Conservation (phyloP, 2,888 invertebrate species). For the Hemicrepidius hirtus region DNA sequence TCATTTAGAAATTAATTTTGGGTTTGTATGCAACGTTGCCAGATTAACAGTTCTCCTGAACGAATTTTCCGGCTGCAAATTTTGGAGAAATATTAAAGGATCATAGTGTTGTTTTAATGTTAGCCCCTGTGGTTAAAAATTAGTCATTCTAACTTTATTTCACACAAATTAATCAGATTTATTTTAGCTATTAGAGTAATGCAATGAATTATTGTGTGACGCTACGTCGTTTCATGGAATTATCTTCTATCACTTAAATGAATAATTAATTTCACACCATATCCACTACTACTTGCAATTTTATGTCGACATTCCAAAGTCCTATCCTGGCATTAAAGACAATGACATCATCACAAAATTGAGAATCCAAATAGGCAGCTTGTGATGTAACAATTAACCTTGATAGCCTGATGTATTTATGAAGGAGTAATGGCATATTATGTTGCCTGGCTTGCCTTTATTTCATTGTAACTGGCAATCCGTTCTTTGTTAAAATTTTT, state of each 20-base stretch:
- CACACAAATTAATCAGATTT: background rate
- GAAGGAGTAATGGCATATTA: slow-evolving; percentile 8
- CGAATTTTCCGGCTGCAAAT: too few species aligned
- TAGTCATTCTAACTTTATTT: too few species aligned
- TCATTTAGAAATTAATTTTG: too few species aligned
- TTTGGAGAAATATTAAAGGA: too few species aligned
- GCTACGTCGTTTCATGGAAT: slow-evolving; percentile 1
- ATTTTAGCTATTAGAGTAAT: background rate
- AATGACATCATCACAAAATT: slow-evolving; percentile 37
- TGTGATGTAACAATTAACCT: slow-evolving; percentile 37
- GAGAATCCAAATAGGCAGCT: slow-evolving; percentile 32
- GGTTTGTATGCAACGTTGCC: too few species aligned
- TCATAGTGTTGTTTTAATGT: too few species aligned
- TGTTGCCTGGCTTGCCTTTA: background rate
- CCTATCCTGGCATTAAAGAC: slow-evolving; percentile 8
- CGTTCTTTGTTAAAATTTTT: too few species aligned
- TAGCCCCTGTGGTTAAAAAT: too few species aligned
- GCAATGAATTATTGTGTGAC: background rate
- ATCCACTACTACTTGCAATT: background rate
- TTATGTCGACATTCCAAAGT: background rate
- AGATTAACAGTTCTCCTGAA: too few species aligned
- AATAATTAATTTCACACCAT: background rate
- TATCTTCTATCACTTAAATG: background rate
- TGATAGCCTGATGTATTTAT: slow-evolving; percentile 25
- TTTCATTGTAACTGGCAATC: too few species aligned